phyloP scores from a whole-genome alignment of 2,888 invertebrate species.

The Dione juno region DNA sequence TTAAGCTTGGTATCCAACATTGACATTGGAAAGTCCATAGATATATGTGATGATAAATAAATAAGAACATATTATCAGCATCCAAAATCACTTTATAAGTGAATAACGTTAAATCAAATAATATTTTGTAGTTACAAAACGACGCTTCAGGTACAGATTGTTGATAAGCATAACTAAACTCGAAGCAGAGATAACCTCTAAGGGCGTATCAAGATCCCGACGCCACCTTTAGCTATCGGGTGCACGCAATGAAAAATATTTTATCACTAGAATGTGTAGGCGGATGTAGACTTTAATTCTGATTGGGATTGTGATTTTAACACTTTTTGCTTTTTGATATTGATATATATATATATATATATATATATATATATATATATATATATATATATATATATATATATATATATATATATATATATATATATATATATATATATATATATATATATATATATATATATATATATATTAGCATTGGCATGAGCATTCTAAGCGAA shows the following conservation, averaged over 20 bases:
- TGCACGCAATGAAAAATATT: conserved; percentile 39
- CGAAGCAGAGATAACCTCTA: conserved; percentile 50
- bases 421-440: no score
- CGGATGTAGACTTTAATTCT: background rate
- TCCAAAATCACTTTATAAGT: conserved; percentile 12
- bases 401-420: background rate
- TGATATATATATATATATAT: background rate
- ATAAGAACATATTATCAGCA: background rate
- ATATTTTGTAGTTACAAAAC: conserved; percentile 18
- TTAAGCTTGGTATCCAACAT: no score
- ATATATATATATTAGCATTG: no score
- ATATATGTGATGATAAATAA: background rate
- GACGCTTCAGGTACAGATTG: conserved; percentile 17
- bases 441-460: background rate
- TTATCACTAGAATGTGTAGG: conserved; percentile 27
- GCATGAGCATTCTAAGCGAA: no score
- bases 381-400: no score
- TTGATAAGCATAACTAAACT: conserved; percentile 34
- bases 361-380: background rate
- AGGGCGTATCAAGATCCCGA: conserved; percentile 60
- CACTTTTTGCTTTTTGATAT: background rate
- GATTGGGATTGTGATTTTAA: conserved; percentile 2
- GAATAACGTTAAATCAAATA: conserved; percentile 20
- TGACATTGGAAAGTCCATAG: no score
- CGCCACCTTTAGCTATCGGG: conserved; percentile 45